Percentiles rank a stretch among this genome's conserved stretches.
Conservation (phyloP, 2,888 invertebrate species). For the Stramonita haemastoma region DNA sequence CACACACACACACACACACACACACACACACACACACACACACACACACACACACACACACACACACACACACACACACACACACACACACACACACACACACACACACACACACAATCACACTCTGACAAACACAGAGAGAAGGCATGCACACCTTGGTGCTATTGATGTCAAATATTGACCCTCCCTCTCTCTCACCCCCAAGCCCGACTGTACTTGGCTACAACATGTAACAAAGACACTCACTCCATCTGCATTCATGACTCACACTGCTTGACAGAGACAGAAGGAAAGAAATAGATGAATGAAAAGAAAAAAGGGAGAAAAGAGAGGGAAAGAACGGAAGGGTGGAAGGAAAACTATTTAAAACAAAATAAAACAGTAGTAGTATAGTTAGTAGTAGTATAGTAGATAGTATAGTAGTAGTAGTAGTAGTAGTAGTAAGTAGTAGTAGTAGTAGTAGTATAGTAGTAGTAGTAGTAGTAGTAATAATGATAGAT, state of each 20-base stretch:
- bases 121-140: background rate
- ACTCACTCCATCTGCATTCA: no score
- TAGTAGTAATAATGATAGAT: no score
- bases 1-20: constrained; percentile 21
- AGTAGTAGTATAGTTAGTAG: no score
- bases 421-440: no score
- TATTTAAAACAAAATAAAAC: background rate
- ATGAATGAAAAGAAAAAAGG: background rate
- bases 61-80: background rate
- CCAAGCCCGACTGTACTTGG: no score
- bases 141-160: background rate
- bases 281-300: background rate
- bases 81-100: background rate
- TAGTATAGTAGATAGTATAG: no score
- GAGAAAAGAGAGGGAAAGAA: background rate
- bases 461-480: no score
- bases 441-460: no score
- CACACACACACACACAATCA: background rate
- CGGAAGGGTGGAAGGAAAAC: background rate
- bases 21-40: background rate
- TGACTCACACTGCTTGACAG: background rate
- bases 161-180: no score
- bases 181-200: no score
- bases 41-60: background rate
- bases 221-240: no score